phyloP scores from a whole-genome alignment of 2,797 vertebrate genomes.

The Danio jaintianensis region DNA sequence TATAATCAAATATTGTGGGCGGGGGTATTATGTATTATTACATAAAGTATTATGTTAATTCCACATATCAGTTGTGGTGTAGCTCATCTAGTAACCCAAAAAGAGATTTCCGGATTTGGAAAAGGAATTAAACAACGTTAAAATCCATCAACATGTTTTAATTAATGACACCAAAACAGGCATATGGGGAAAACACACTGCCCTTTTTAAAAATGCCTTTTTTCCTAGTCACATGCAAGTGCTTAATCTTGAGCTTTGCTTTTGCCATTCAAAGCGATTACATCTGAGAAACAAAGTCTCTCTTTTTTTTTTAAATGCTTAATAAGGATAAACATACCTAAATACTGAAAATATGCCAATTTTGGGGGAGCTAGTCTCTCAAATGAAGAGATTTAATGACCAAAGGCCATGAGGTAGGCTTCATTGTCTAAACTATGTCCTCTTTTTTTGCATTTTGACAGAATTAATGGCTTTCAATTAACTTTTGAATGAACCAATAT shows the following conservation, averaged over 20 bases:
- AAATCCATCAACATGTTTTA: conserved; percentile 28
- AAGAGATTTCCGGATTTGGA: conserved; percentile 19
- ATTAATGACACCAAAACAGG: conserved; percentile 2
- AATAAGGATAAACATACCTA: neutral
- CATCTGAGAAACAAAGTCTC: conserved; percentile 24
- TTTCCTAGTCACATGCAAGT: conserved; percentile 10
- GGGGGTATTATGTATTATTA: too few species aligned
- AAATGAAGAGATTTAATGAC: neutral
- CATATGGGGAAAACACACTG: neutral
- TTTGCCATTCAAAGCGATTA: conserved; percentile 9
- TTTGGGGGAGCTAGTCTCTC: neutral
- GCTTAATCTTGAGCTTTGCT: conserved; percentile 29
- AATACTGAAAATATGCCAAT: neutral
- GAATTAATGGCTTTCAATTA: conserved; percentile 4
- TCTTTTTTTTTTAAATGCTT: neutral
- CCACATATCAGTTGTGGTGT: conserved; percentile 2
- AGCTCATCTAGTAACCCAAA: conserved; percentile 31
- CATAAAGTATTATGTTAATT: conserved; percentile 20
- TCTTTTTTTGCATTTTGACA: neutral
- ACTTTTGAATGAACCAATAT: conserved; percentile 11
- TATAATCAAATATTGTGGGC: neutral
- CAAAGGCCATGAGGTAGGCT: neutral
- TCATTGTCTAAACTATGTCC: neutral
- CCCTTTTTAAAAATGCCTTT: neutral
- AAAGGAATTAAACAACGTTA: conserved; percentile 10